Evolutionary conservation across 2,888 invertebrate species (phyloP), one percentile per base, ranked within the genome.

Genomic region (Caenorhabditis uteleia): DNA sequence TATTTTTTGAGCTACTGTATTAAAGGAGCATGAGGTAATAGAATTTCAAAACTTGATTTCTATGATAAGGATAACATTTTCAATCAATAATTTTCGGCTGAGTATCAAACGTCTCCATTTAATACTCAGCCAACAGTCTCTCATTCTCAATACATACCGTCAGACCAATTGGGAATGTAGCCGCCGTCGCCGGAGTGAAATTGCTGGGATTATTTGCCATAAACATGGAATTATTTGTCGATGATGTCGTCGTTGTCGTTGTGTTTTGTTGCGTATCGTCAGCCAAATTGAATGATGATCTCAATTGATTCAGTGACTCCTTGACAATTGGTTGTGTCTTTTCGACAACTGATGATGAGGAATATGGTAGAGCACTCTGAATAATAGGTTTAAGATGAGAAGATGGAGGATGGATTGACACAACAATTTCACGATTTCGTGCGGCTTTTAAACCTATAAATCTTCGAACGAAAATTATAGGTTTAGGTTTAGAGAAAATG

Each of bases 261-360:
- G 51, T n/a, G 14, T 38, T 5, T 25, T 20, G 44, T n/a, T n/a
- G n/a, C n/a, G 36, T 18, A 43, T 56, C 62, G 18, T 51, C 56
- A 21, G 62, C 53, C 12, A 73, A 55, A 38, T 73, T 73, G 66
- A 80, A 80, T 7, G 80, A 80, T 29, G 71, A 73, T 4, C 79
- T 54, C 29, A 80, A 62, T 38, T 80, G 80, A 40, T 80, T 75
- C 31, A 80, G 59, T 7, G 77, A 67, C 53, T 77, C 70, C 45
- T 73, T 75, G 16, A 59, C 51, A 10, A 59, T 53, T 8, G 39
- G 29, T 16, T 59, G 51, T 21, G 44, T 40, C 48, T 26, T 25
- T 27, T 68, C 49, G 0, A 40, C 26, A 20, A 51, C 26, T 23
- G 61, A 4, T 14, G 64, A n/a, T 3, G 72, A 45, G 8, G 66